Base-by-base conservation (phyloP, 53 echinoderm and acorn worm genomes). In the Crossaster papposus region DNA sequence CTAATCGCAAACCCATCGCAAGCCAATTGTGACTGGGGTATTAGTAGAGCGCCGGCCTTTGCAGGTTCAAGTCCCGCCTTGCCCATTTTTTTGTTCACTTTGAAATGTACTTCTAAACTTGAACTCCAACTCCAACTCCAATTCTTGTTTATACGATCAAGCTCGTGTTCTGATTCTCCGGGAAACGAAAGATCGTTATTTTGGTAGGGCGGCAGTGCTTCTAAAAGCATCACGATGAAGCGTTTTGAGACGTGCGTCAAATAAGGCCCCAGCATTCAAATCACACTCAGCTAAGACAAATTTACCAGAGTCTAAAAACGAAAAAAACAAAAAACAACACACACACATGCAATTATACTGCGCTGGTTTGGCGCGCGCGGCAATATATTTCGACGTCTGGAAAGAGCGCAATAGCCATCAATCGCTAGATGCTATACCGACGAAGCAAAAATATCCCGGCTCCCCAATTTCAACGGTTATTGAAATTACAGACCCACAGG, bases 311-410 rank as follows among this genome's bases (percentile, higher is more conserved):
- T 7, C 8, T 15, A 32, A 54, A 18, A 81, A 23, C 30, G 23
- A 34, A 63, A 30, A 30, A 81, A 2, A 58, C 30, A 81, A 81
- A 32, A 10, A 58, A 81, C 22, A 81, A 36, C 81, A 33, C 34
- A 81, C 33, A 74, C 36, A 23, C 36, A 63, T 33, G n/a, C 32
- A 20, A 62, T 81, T 81, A 31, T 32, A 54, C 34, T 20, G 6
- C 32, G 68, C 68, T 33, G 23, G 32, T 11, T 81, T 22, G 81
- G 26, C 81, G 81, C 34, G 63, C 81, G 23, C n/a, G 64, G 81
- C 62, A 81, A 81, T 81, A 63, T n/a, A 30, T 26, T 79, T 54
- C 55, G 63, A 31, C 62, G 81, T 58, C 81, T 30, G 81, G 32
- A 81, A 81, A 18, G 54, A 30, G 31, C 20, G 33, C 11, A 62